Evolutionary conservation across 30 jellyfish, hydroid and myxozoan genomes (phyloP), one percentile per base, ranked within the genome.

Genomic region (Cassiopea andromeda): DNA sequence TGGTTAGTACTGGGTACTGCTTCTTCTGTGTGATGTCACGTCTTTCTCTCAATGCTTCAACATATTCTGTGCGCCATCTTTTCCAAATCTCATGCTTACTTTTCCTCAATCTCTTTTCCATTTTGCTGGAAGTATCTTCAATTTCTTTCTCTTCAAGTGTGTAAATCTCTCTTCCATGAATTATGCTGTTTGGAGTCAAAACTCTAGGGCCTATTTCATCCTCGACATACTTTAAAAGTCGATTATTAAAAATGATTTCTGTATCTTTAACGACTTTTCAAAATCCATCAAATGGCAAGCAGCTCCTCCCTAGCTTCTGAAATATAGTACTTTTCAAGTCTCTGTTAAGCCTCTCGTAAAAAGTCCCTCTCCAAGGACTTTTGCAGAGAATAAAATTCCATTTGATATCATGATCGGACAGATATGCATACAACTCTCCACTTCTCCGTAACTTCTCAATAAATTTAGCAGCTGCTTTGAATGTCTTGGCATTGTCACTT

Each of bases 401-500:
- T 60, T 49, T 54, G 43, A 85, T 75, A 43, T 46, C 58, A 18
- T 85, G 88, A 13, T 73, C 81, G 2, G 72, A n/a, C 46, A 85
- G 54, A 64, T 73, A 85, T 8, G 19, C 89, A 47, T 85, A 89
- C 13, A 85, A 66, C 73, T 78, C 85, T 78, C 77, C 94, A 66
- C 89, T 75, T 77, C 77, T 87, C 60, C 77, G 74, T 3, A 87
- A 15, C 38, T 69, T 78, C 19, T 77, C 60, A 15, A 87, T 60
- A 45, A 49, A 87, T 77, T 75, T 87, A 14, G 94, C 94, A 5
- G 94, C 89, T 13, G 85, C 90, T 66, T 77, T 59, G 77, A 87
- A 87, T 15, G 94, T 87, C 59, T 87, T 61, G 7, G 94, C 94
- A 78, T 87, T 87, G 77, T 87, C 94, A 67, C 89, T 75, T 66